Conservation (phyloP, 2,113 vertebrate species). For the Indri indri region DNA sequence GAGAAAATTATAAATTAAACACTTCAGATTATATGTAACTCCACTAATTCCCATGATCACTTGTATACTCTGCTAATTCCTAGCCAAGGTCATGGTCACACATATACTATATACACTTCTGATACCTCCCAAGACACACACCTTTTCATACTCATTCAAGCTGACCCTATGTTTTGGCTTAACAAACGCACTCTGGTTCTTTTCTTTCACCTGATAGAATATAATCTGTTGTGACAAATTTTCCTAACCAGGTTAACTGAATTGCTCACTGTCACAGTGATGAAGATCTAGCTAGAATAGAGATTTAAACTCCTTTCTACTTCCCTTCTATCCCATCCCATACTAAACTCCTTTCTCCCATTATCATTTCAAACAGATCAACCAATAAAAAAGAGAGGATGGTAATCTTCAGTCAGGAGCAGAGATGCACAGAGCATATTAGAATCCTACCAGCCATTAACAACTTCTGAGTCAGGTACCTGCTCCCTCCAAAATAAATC, state of each 20-base stretch:
- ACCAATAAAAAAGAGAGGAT: neutral
- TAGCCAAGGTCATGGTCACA: neutral
- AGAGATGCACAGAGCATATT: neutral
- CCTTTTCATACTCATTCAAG: neutral
- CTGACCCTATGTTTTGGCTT: neutral
- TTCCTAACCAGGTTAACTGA: neutral
- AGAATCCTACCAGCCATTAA: neutral
- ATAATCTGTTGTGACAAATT: neutral
- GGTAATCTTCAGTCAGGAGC: neutral
- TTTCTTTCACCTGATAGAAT: neutral
- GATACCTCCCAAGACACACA: neutral
- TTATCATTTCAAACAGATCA: constrained; percentile 28
- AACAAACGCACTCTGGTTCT: neutral
- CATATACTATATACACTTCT: neutral
- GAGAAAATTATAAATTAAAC: constrained; percentile 9
- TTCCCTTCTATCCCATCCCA: neutral
- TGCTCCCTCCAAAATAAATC: neutral
- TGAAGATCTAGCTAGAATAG: neutral
- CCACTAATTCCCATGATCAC: neutral
- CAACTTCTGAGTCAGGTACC: neutral
- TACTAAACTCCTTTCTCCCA: neutral
- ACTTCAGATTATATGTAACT: neutral
- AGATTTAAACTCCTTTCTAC: constrained; percentile 26
- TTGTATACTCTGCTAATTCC: neutral
- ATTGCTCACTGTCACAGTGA: neutral